phyloP scores from a whole-genome alignment of 2,888 invertebrate genomes.

The Melipona bicolor region DNA sequence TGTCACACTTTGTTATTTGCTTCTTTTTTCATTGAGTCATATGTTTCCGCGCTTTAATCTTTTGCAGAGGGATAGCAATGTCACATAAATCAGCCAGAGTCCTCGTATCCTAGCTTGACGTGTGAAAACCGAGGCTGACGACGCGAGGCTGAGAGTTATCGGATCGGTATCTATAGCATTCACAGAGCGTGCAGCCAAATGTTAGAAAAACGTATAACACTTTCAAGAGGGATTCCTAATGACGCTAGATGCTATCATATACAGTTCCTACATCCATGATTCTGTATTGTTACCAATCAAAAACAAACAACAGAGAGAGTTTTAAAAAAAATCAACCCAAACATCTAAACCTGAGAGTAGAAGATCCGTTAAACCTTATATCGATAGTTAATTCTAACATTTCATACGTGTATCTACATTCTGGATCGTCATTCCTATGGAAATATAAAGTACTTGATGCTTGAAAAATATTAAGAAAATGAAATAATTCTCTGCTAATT shows the following conservation, averaged over 20 bases:
- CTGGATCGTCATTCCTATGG: no score
- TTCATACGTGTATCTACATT: no score
- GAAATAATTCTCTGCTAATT: no score
- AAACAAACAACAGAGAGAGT: no score
- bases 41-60: slow-evolving; percentile 51
- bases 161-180: slow-evolving; percentile 40
- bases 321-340: no score
- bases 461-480: no score
- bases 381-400: no score
- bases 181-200: slow-evolving; percentile 10
- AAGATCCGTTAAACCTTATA: no score
- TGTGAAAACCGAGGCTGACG: slow-evolving; percentile 25
- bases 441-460: no score
- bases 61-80: slow-evolving; percentile 40
- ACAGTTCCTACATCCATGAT: not conserved
- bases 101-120: slow-evolving; percentile 50
- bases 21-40: slow-evolving; percentile 31
- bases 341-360: no score
- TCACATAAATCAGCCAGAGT: slow-evolving; percentile 55
- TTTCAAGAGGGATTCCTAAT: slow-evolving; percentile 3
- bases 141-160: slow-evolving; percentile 43
- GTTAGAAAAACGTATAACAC: not conserved
- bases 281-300: not conserved
- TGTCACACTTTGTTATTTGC: slow-evolving; percentile 23
- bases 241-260: not conserved